Percentiles rank a stretch among this genome's conserved stretches.
Evolutionary conservation across 2,113 vertebrate species (phyloP).

Genomic region (Ranitomeya variabilis): DNA sequence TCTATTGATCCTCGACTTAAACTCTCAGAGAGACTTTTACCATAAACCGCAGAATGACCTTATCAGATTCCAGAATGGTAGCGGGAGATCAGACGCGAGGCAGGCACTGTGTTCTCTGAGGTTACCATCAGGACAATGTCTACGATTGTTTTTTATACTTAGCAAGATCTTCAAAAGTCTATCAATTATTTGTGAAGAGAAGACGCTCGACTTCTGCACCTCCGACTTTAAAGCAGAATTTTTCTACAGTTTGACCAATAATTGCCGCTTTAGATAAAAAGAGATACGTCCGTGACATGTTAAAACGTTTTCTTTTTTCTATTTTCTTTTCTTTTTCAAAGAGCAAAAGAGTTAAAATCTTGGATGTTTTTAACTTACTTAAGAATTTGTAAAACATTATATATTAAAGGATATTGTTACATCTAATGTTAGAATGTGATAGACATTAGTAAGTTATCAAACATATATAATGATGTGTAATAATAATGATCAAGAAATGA

Average conservation of each 20-base stretch:
- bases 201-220: not conserved
- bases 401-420: no score
- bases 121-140: slow-evolving; percentile 20
- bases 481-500: no score
- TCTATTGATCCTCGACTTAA: slow-evolving; percentile 43
- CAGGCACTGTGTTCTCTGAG: not conserved
- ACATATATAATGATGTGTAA: no score
- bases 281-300: not conserved
- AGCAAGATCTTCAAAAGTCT: slow-evolving; percentile 7
- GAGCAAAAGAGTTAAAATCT: not conserved
- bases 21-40: slow-evolving; percentile 26
- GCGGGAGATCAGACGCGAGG: slow-evolving; percentile 19
- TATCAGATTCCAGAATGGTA: slow-evolving; percentile 41
- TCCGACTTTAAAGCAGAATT: not conserved
- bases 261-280: slow-evolving; percentile 16
- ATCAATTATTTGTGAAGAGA: not conserved
- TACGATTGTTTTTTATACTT: not conserved
- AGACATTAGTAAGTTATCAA: no score
- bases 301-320: not conserved
- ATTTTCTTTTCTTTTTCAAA: no score
- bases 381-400: no score
- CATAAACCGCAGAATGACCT: slow-evolving; percentile 33
- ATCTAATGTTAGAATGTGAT: no score
- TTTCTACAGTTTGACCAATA: not conserved
- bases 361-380: no score